Conservation (phyloP, 2,888 invertebrate genomes). For the Noctua pronuba region DNA sequence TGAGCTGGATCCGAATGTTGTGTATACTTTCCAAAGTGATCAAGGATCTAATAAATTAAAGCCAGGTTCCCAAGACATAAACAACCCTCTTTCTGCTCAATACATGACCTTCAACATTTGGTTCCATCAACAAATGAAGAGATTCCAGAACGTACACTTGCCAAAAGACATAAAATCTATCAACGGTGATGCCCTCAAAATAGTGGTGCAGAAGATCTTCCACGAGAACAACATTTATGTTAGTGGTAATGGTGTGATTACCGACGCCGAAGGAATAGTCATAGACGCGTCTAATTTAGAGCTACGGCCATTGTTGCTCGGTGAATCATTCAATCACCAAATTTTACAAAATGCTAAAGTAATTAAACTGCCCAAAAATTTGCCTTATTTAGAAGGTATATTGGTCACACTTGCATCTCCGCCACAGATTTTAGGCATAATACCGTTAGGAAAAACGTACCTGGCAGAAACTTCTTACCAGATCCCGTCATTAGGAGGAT, state of each 20-base stretch:
- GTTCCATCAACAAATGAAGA: conserved; percentile 72
- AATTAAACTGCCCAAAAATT: conserved; percentile 50
- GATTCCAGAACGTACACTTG: conserved; percentile 58
- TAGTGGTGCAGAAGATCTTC: conserved; percentile 71
- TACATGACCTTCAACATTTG: conserved; percentile 72
- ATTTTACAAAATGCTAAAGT: conserved; percentile 44
- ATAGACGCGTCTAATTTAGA: conserved; percentile 72
- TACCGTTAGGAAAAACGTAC: conserved; percentile 74
- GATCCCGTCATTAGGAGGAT: not conserved
- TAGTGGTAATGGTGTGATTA: conserved; percentile 67
- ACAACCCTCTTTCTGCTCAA: not conserved
- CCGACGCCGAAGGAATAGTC: conserved; percentile 69
- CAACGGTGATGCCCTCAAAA: conserved; percentile 67
- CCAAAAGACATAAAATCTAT: conserved; percentile 58
- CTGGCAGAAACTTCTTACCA: conserved; percentile 38
- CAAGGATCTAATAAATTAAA: conserved; percentile 7
- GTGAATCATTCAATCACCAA: conserved; percentile 69
- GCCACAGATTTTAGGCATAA: conserved; percentile 76
- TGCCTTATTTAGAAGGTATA: conserved; percentile 75
- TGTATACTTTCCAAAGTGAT: conserved; percentile 31
- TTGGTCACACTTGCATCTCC: conserved; percentile 74
- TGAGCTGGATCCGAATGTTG: conserved; percentile 21
- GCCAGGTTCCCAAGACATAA: not conserved
- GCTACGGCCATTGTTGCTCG: conserved; percentile 77
- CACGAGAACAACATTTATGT: conserved; percentile 71